phyloP scores from a whole-genome alignment of 2,888 invertebrate species.

The Drosophila leonis region DNA sequence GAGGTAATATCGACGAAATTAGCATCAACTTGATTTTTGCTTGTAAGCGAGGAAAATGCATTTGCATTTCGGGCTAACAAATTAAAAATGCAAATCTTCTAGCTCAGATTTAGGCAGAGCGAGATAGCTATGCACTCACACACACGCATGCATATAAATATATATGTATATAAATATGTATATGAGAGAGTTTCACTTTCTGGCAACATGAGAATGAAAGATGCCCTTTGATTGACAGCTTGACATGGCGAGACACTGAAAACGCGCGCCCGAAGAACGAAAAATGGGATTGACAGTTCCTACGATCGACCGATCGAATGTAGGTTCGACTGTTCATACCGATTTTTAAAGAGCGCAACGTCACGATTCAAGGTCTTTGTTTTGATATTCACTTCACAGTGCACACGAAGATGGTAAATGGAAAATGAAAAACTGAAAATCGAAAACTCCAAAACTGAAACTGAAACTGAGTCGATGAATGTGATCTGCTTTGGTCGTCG shows the following conservation, averaged over 20 bases:
- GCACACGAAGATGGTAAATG: slow-evolving; percentile 18
- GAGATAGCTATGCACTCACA: neutral
- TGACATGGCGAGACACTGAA: slow-evolving; percentile 57
- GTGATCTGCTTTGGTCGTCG: slow-evolving; percentile 70
- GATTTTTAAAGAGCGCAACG: slow-evolving; percentile 45
- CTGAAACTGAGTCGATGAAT: slow-evolving; percentile 30
- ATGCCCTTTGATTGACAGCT: slow-evolving; percentile 72
- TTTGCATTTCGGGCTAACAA: slow-evolving; percentile 52
- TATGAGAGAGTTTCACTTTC: slow-evolving; percentile 12
- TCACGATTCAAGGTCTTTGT: slow-evolving; percentile 58
- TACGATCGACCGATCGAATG: slow-evolving; percentile 31
- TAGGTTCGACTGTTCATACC: slow-evolving; percentile 11
- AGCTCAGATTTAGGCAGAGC: slow-evolving; percentile 3
- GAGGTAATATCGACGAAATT: slow-evolving; percentile 57
- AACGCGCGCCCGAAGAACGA: slow-evolving; percentile 66
- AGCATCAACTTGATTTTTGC: slow-evolving; percentile 76
- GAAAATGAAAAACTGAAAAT: slow-evolving; percentile 12
- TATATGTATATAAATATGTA: neutral
- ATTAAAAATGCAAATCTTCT: slow-evolving; percentile 48
- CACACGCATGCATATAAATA: neutral
- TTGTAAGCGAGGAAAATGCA: slow-evolving; percentile 74
- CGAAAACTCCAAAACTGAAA: slow-evolving; percentile 17
- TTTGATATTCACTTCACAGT: slow-evolving; percentile 76
- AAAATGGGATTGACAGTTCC: slow-evolving; percentile 44
- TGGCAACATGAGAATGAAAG: slow-evolving; percentile 56